These are phyloP conservation scores for Ascaphus truei DNA, from an alignment of 2,113 vertebrate species.

Conservation along the genomic window DNA sequence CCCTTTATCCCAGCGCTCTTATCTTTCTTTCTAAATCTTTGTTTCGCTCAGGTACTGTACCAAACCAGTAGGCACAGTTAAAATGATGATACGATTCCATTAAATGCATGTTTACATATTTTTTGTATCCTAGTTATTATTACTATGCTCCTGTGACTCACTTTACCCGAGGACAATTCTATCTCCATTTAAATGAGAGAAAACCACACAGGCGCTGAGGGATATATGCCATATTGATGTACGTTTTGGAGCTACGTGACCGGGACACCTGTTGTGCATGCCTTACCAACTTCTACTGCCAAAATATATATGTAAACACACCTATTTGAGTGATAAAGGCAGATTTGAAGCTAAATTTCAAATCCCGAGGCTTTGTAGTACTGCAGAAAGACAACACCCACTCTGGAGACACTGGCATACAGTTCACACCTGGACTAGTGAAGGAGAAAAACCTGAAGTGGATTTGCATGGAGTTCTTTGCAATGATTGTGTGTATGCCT, in stretches of 20 bases:
- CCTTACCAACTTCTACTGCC: slow-evolving; percentile 42
- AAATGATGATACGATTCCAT: neutral
- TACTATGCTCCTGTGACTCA: slow-evolving; percentile 32
- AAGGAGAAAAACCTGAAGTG: slow-evolving; percentile 39
- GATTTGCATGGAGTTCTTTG: slow-evolving; percentile 18
- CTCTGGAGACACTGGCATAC: slow-evolving; percentile 3
- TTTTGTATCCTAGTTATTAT: slow-evolving; percentile 35
- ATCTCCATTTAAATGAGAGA: slow-evolving; percentile 24
- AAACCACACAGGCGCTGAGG: slow-evolving; percentile 20
- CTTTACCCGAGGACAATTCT: slow-evolving; percentile 24
- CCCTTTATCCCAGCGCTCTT: too few species aligned
- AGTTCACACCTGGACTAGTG: slow-evolving; percentile 41
- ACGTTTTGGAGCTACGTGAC: slow-evolving; percentile 40
- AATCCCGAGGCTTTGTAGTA: slow-evolving; percentile 4
- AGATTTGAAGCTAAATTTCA: slow-evolving; percentile 9
- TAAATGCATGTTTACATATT: slow-evolving; percentile 8
- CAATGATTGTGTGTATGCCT: slow-evolving; percentile 42
- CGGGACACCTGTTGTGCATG: slow-evolving; percentile 42
- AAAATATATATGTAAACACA: slow-evolving; percentile 32
- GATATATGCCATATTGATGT: slow-evolving; percentile 33
- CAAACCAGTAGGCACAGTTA: too few species aligned
- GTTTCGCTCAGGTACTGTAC: too few species aligned
- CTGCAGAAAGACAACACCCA: slow-evolving; percentile 13
- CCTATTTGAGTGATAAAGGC: slow-evolving; percentile 16
- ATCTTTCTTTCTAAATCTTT: too few species aligned